Conservation (phyloP, 92 coral and sea anemone species). For the Palythoa grandis region DNA sequence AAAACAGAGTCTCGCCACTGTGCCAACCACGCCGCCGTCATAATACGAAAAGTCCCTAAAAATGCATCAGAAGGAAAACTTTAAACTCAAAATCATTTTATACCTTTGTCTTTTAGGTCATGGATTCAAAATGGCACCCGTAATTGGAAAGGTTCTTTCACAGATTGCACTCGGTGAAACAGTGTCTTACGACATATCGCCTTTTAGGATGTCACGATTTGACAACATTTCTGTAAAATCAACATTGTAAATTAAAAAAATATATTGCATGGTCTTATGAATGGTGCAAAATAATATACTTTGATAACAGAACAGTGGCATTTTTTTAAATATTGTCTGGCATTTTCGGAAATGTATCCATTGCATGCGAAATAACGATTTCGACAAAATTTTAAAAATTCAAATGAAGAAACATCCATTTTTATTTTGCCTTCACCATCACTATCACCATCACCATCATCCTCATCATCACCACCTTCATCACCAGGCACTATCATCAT, state of each 20-base stretch:
- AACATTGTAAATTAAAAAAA: constrained; percentile 38
- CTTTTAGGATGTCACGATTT: constrained; percentile 80
- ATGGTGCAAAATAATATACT: neutral
- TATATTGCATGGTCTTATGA: neutral
- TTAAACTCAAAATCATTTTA: neutral
- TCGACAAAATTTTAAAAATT: too few relatives aligned
- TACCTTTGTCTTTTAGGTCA: constrained; percentile 63
- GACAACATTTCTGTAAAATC: constrained; percentile 40
- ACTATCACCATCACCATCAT: too few relatives aligned
- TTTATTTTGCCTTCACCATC: too few relatives aligned
- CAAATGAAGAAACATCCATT: too few relatives aligned
- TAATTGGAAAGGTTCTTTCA: constrained; percentile 86
- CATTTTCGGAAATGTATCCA: too few relatives aligned
- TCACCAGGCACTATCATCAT: too few relatives aligned
- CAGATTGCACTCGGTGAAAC: constrained; percentile 86
- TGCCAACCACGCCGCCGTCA: too few relatives aligned
- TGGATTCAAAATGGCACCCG: constrained; percentile 97
- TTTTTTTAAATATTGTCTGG: neutral
- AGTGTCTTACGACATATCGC: constrained; percentile 70
- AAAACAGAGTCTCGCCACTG: too few relatives aligned
- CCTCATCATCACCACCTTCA: too few relatives aligned
- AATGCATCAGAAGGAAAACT: neutral
- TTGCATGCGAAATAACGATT: too few relatives aligned
- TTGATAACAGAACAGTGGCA: too few relatives aligned
- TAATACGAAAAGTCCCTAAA: too few relatives aligned